Evolutionary conservation across 2,888 invertebrate species (phyloP).

Genomic region (Zaprionus obscuricornis): DNA sequence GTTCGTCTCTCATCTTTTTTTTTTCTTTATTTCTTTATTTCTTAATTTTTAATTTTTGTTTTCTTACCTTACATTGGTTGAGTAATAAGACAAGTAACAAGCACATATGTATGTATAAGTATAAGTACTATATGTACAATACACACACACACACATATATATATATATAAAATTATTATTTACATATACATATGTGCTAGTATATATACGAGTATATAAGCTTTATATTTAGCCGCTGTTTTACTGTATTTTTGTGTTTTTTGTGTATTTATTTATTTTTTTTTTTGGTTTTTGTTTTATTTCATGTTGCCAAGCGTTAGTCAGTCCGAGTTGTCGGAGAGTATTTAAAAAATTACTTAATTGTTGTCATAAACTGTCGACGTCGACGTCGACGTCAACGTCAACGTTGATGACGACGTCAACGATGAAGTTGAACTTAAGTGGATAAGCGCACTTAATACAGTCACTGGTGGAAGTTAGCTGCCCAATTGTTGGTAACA

Average conservation of each 20-base stretch:
- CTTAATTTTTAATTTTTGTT: slow-evolving; percentile 22
- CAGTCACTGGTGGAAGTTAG: slow-evolving; percentile 42
- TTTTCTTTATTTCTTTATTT: slow-evolving; percentile 7
- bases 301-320: slow-evolving; percentile 53
- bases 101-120: too few species aligned
- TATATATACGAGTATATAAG: slow-evolving; percentile 40
- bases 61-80: slow-evolving; percentile 51
- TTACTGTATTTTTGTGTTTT: too few species aligned
- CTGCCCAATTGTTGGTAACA: too few species aligned
- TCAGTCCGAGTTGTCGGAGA: slow-evolving; percentile 52
- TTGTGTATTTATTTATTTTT: too few species aligned
- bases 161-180: slow-evolving; percentile 10
- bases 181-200: too few species aligned
- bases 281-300: slow-evolving; percentile 46
- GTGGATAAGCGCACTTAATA: slow-evolving; percentile 45
- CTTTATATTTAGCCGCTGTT: slow-evolving; percentile 48
- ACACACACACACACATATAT: slow-evolving; percentile 6
- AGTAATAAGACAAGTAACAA: slow-evolving; percentile 58
- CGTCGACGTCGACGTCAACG: too few species aligned
- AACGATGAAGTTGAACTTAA: slow-evolving; percentile 44
- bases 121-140: slow-evolving; percentile 13
- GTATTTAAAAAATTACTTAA: slow-evolving; percentile 76
- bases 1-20: slow-evolving; percentile 11
- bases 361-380: slow-evolving; percentile 72
- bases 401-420: too few species aligned